Base-by-base conservation (phyloP, 2,888 invertebrate species). In the Alloscopus bannaensis region DNA sequence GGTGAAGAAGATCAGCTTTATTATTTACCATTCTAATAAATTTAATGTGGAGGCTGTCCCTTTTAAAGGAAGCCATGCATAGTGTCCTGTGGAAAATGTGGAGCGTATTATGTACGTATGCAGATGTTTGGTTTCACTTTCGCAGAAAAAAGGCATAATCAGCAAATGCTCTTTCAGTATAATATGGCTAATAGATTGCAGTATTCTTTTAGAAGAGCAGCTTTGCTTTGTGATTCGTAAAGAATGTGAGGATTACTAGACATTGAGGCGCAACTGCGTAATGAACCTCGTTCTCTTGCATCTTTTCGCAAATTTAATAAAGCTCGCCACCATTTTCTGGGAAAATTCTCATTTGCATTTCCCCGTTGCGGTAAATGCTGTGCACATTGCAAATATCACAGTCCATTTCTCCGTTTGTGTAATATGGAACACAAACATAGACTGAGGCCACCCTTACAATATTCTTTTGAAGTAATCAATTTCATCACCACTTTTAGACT, bases 271-370 rank as follows among this genome's bases (percentile, higher is more conserved):
- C 29, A 65, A 65, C 45, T 45, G 8, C 47, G 66, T 31, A 52
- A 52, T 66, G 66, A 66, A 52, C 66, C 28, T 36, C 66, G 31
- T 66, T 50, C 22, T 47, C 28, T 22, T 31, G 18, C 31, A 22
- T 31, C 31, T 52, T 66, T 66, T 65, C 31, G 50, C 50, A 66
- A 66, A 66, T 66, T 66, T 52, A 66, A 66, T 66, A 66, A 66
- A 66, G 66, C 66, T 22, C 13, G n/a, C 40, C 20, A 6, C 20
- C 20, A 26, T 59, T 59, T n/a, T n/a, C 6, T 26, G 6, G 11
- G 55, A n/a, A 55, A 24, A 16, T 47, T 47, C 47, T 18, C n/a
- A n/a, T 47, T 18, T 18, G 4, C 47, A 47, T 18, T n/a, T 18
- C 47, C 18, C 13, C 47, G n/a, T n/a, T n/a, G n/a, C n/a, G n/a